Conservation (phyloP, 2,888 invertebrate species). For the Drosophila diplacantha region DNA sequence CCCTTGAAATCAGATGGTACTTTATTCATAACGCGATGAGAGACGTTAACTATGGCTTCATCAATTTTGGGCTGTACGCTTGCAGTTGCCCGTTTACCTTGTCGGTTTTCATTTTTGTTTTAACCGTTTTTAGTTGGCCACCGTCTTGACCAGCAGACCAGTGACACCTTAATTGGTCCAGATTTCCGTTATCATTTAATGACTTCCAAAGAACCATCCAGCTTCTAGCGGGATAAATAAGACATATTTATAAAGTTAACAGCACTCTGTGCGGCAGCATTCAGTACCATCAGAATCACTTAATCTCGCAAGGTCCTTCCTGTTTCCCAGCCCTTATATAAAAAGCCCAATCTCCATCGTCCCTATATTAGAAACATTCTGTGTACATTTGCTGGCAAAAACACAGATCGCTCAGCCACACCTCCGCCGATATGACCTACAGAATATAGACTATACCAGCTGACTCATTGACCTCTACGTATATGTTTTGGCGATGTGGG, state of each 20-base stretch:
- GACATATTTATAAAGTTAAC: neutral
- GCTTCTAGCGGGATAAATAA: neutral
- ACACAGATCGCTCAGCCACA: neutral
- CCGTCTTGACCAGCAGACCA: too few species aligned
- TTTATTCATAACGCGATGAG: too few species aligned
- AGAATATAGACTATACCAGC: neutral
- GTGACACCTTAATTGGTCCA: too few species aligned
- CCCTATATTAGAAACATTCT: neutral
- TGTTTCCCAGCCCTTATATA: neutral
- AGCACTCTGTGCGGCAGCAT: neutral
- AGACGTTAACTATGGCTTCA: too few species aligned
- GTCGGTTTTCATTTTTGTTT: too few species aligned
- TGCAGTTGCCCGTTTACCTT: too few species aligned
- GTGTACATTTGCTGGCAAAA: neutral
- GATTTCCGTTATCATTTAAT: neutral
- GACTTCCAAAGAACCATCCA: neutral
- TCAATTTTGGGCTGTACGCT: too few species aligned
- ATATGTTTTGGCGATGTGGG: constrained; percentile 9
- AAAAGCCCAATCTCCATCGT: neutral
- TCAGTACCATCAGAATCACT: neutral
- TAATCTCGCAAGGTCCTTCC: neutral
- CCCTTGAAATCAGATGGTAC: too few species aligned
- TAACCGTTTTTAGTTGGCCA: too few species aligned
- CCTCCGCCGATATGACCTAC: neutral
- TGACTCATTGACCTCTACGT: neutral